Percentiles rank a stretch among this genome's conserved stretches.
phyloP scores from a whole-genome alignment of 53 echinoderm and acorn worm genomes.

The Holothuria leucospilota region DNA sequence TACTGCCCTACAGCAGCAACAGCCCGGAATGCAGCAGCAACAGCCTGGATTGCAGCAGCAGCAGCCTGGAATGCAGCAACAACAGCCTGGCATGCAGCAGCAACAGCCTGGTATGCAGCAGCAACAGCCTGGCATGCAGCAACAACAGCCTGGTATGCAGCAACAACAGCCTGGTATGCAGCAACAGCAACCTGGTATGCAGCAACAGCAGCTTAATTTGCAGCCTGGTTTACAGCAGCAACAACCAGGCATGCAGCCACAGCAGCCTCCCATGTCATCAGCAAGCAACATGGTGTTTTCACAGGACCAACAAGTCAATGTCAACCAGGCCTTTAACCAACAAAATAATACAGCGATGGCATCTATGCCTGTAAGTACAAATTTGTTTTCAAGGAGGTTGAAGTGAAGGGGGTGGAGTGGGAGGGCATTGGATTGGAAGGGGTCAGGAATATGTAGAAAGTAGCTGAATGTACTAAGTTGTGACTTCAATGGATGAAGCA shows the following conservation, averaged over 20 bases:
- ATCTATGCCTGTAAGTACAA: slow-evolving; percentile 12
- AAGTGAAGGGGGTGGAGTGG: too few species aligned
- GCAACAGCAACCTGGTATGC: not conserved
- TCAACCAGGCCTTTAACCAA: slow-evolving; percentile 16
- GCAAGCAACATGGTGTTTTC: not conserved
- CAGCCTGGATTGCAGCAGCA: not conserved
- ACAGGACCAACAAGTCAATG: slow-evolving; percentile 17
- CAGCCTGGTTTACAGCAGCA: slow-evolving; percentile 57
- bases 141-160: slow-evolving; percentile 50
- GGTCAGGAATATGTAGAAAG: too few species aligned
- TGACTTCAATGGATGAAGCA: too few species aligned
- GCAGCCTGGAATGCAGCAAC: not conserved
- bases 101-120: not conserved
- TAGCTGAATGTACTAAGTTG: too few species aligned
- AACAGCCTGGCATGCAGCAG: not conserved
- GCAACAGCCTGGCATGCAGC: not conserved
- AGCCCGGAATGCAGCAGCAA: slow-evolving; percentile 25
- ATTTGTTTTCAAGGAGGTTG: too few species aligned
- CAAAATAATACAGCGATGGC: slow-evolving; percentile 13
- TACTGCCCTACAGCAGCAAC: slow-evolving; percentile 6
- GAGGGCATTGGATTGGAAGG: too few species aligned
- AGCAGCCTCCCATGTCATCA: not conserved
- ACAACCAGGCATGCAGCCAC: slow-evolving; percentile 29
- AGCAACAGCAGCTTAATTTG: slow-evolving; percentile 53
- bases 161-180: slow-evolving; percentile 20